Conservation (phyloP, 2,797 vertebrate species). For the Sebastolobus altivelis region DNA sequence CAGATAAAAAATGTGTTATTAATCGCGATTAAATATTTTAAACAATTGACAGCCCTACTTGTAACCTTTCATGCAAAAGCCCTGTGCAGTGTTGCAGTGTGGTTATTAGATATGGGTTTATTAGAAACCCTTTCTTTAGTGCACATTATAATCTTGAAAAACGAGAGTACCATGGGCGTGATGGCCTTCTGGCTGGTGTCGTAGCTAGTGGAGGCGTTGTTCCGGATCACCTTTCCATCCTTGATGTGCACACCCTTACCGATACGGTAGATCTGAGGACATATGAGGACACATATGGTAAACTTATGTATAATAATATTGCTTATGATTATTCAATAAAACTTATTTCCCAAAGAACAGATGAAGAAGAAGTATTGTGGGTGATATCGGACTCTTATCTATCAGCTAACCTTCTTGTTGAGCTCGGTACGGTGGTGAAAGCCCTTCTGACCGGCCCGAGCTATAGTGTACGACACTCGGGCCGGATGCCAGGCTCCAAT, state of each 20-base stretch:
- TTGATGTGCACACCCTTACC: constrained; percentile 88
- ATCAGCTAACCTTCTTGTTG: constrained; percentile 93
- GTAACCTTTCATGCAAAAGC: too few species aligned
- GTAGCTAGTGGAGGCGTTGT: constrained; percentile 91
- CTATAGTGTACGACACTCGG: constrained; percentile 90
- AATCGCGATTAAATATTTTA: too few species aligned
- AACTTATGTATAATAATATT: background rate
- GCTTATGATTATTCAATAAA: background rate
- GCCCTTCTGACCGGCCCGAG: constrained; percentile 95
- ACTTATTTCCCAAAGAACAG: background rate
- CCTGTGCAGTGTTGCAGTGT: background rate
- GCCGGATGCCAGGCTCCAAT: constrained; percentile 97
- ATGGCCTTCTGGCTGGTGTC: constrained; percentile 92
- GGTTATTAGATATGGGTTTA: background rate
- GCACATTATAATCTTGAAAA: background rate
- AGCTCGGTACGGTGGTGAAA: constrained; percentile 95
- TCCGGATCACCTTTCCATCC: constrained; percentile 92
- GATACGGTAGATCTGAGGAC: constrained; percentile 90
- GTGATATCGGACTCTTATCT: background rate
- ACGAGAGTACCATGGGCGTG: constrained; percentile 88
- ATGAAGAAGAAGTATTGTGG: background rate
- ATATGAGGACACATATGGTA: background rate
- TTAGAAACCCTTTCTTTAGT: background rate
- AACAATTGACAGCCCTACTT: too few species aligned
- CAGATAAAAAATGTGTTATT: too few species aligned